Evolutionary conservation across 2,888 invertebrate genomes (phyloP), one percentile per base, ranked within the genome.

Genomic region (Drosophila infuscata): DNA sequence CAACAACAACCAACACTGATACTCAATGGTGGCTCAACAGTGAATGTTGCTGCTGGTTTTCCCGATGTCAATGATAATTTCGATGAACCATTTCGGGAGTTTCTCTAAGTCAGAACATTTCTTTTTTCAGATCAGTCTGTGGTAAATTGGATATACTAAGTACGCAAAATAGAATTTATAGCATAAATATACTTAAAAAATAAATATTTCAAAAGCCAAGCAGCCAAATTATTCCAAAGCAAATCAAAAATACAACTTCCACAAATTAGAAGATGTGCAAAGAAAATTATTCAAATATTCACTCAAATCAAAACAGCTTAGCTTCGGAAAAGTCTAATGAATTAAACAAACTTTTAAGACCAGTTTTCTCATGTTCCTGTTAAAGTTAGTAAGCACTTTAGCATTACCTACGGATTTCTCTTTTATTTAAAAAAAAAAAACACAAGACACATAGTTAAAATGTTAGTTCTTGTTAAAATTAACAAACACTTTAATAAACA

Each of bases 81-180:
- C 67, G 92, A 93, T 69, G 93, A 93, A 72, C 93, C 93, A 12
- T 93, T 93, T 79, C 91, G 93, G 77, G 93, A 93, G 76, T 93
- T 93, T 76, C 84, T 93, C 65, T 93, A 93, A 92, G 75, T n/a
- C 38, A 15, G 46, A 25, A 15, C 33, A 25, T 2, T 17, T 25
- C 9, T 25, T 33, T 30, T 32, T 30, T 56, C 41, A 32, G 57
- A 43, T 51, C 46, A 59, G n/a, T 67, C 78, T 81, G 79, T 81
- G 82, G 69, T 74, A 81, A 81, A 78, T 54, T 67, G 71, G 48
- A 60, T 76, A 79, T 58, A 78, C 9, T 52, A 32, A 49, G 72
- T 54, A 57, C 46, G 63, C 58, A 62, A 30, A 70, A 63, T 62
- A 70, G 81, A 79, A 79, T 81, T 81, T 80, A 81, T 74, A 80